Conservation (phyloP, 2,797 vertebrate species). For the Sebastes miniatus region DNA sequence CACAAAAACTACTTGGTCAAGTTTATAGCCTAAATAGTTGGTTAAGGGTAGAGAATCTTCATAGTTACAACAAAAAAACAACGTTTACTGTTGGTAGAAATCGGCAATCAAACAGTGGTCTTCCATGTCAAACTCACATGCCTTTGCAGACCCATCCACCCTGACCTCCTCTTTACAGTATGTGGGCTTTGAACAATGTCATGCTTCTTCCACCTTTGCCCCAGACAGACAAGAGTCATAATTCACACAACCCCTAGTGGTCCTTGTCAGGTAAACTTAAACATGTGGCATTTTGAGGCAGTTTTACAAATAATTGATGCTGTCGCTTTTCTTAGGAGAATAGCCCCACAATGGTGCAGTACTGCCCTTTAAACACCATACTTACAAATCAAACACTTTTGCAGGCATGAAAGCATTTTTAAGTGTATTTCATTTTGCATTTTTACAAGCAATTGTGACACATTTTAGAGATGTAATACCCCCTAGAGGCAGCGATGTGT, state of each 20-base stretch:
- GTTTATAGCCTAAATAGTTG: neutral
- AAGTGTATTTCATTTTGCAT: neutral
- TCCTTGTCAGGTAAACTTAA: neutral
- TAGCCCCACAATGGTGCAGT: neutral
- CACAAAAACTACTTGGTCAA: neutral
- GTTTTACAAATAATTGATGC: neutral
- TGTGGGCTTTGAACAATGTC: neutral
- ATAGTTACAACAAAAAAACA: neutral
- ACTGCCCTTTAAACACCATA: neutral
- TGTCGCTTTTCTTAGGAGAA: neutral
- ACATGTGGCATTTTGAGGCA: neutral
- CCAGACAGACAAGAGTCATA: neutral
- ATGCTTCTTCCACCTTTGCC: neutral
- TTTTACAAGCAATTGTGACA: neutral
- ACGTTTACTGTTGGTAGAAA: neutral
- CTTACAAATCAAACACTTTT: neutral
- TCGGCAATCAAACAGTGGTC: neutral
- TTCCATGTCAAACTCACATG: neutral
- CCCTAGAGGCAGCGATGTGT: neutral
- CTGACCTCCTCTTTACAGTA: neutral
- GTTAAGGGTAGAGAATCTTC: neutral
- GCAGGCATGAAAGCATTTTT: neutral
- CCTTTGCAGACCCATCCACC: neutral
- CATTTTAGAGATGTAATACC: neutral
- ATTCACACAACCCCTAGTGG: neutral